These are phyloP conservation scores for Polydrusus tereticollis DNA, from an alignment of 2,888 invertebrate genomes.

Conservation along the genomic window DNA sequence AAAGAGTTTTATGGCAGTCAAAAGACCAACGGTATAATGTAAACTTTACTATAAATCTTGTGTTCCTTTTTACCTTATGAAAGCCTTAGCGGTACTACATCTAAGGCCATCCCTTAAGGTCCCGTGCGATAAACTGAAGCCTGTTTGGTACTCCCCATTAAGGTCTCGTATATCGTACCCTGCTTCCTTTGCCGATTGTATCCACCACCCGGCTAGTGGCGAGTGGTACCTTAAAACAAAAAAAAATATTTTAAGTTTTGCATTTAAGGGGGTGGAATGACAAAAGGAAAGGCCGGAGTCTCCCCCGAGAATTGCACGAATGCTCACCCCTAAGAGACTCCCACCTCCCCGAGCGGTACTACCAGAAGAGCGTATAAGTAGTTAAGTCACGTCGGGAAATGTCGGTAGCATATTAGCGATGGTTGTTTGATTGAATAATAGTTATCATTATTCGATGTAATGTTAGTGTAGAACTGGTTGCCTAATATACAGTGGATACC, in stretches of 20 bases:
- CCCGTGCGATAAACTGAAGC: constrained; percentile 82
- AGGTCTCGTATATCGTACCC: constrained; percentile 80
- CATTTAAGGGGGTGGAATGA: constrained; percentile 1
- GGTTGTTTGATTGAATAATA: no score
- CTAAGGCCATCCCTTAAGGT: constrained; percentile 83
- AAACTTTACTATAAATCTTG: neutral
- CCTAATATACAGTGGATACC: neutral
- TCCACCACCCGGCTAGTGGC: constrained; percentile 77
- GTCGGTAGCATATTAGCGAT: constrained; percentile 40
- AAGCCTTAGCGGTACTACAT: constrained; percentile 88
- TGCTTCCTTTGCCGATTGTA: constrained; percentile 78
- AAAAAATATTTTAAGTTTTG: neutral
- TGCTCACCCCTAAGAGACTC: constrained; percentile 40
- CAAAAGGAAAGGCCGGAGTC: constrained; percentile 50
- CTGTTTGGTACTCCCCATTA: constrained; percentile 84
- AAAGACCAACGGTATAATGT: no score
- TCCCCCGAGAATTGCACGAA: constrained; percentile 9
- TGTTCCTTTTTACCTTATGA: constrained; percentile 68
- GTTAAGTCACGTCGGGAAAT: constrained; percentile 5
- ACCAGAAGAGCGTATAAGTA: constrained; percentile 37
- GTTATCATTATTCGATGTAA: no score
- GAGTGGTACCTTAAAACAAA: constrained; percentile 71
- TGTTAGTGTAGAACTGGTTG: neutral
- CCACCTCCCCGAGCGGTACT: constrained; percentile 38
- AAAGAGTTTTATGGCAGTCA: no score